These are phyloP conservation scores for Pyrocoelia pectoralis DNA, from an alignment of 2,888 invertebrate genomes.

Conservation along the genomic window DNA sequence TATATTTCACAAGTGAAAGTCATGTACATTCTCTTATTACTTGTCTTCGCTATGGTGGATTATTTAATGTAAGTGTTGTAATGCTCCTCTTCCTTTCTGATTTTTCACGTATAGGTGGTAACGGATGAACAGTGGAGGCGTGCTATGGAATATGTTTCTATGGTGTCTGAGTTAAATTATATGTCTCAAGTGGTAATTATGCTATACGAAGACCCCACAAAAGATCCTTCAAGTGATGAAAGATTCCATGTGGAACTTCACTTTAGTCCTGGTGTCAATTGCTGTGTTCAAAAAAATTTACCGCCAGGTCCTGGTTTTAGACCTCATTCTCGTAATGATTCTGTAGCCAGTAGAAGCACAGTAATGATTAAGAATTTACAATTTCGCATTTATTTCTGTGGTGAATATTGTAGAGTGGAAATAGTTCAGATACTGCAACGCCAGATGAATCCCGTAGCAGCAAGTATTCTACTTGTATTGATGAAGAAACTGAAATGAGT, in stretches of 20 bases:
- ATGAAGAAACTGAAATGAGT: slow-evolving; percentile 71
- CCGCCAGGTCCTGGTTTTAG: slow-evolving; percentile 93
- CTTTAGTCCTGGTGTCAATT: slow-evolving; percentile 98
- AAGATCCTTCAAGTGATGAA: slow-evolving; percentile 90
- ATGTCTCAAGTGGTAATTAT: slow-evolving; percentile 99
- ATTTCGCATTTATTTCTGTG: not conserved
- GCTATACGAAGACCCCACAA: slow-evolving; percentile 98
- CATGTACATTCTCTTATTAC: slow-evolving; percentile 98
- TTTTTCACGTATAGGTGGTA: too few relatives aligned
- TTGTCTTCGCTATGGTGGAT: slow-evolving; percentile 90
- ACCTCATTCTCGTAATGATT: slow-evolving; percentile 89
- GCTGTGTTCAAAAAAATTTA: slow-evolving; percentile 93
- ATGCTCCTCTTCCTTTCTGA: too few relatives aligned
- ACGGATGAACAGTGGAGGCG: slow-evolving; percentile 98
- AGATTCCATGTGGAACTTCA: slow-evolving; percentile 98
- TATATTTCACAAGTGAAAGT: slow-evolving; percentile 99
- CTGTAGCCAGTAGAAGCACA: slow-evolving; percentile 68
- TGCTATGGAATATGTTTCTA: slow-evolving; percentile 98
- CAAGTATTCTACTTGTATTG: slow-evolving; percentile 68
- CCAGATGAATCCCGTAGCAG: slow-evolving; percentile 55
- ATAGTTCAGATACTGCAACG: slow-evolving; percentile 70
- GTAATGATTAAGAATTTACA: slow-evolving; percentile 58
- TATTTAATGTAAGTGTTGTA: slow-evolving; percentile 75
- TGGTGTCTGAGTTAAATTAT: slow-evolving; percentile 98
- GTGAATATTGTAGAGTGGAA: slow-evolving; percentile 63